Evolutionary conservation across 2,888 invertebrate genomes (phyloP), one percentile per base, ranked within the genome.

Genomic region (Eupelmus urozonus): DNA sequence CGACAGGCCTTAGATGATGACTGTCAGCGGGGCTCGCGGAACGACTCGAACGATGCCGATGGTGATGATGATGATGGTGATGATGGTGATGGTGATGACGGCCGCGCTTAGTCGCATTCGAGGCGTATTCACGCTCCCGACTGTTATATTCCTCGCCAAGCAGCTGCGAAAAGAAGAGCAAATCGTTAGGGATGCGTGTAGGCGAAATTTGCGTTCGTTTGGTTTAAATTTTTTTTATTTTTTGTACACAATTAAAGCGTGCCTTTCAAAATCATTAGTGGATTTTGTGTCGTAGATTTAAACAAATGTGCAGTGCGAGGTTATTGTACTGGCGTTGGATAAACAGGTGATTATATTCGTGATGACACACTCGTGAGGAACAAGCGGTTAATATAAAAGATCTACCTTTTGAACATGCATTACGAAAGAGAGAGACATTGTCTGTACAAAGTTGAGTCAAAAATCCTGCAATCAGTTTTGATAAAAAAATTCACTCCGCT

Each of bases 81-180:
- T 74, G 16, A 34, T 74, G 34, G 72, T 80, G 25, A 65, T 5
- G 84, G 11, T 74, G 78, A 16, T 42, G 51, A 11, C 65, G 76
- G 5, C 69, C 23, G 13, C 76, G 70, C 5, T 76, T 78, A n/a
- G 59, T 60, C 4, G 20, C 4, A 1, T 16, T 45, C 25, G 42
- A 18, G 1, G 42, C 78, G 55, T 87, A 87, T 20, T 87, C 86
- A 34, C 83, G 85, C 4, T 86, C 85, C 1, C 83, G 82, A 75
- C 85, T 87, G 82, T 87, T 87, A 86, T 88, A 87, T 80, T 89
- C 89, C 75, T 89, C 89, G 1, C 89, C 89, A 20, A 89, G 84
- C 1, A 89, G 72, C 89, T 89, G 82, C 34, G 84, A 85, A 75
- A 70, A 67, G 70, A 16, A 16, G 29, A 34, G 34, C 9, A 3